Evolutionary conservation across 2,797 vertebrate species (phyloP), one percentile per base, ranked within the genome.

Genomic region (Brachyalestes nurse): DNA sequence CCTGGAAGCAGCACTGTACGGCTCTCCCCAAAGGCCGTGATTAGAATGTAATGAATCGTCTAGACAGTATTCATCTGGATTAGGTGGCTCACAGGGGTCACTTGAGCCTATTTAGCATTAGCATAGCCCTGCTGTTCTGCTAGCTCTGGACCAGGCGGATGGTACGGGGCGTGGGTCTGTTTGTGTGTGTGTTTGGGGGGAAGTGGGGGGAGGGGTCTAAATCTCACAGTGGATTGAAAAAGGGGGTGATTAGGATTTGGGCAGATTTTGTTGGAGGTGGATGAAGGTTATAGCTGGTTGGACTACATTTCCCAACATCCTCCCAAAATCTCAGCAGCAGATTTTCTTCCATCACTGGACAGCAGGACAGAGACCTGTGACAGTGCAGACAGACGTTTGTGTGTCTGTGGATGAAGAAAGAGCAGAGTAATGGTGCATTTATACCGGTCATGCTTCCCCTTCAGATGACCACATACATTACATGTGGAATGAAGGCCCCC

Each of bases 21-120:
- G 72, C 73, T 13, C 28, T 38, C 61, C 51, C 60, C 21, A 78
- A 65, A 40, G 62, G 77, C 84, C 80, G 80, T 90, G 90, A 92
- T 91, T 92, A 92, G 88, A 89, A 86, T 77, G 87, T 93, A 93
- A 94, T 92, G 90, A 94, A 91, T 89, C 86, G 93, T 94, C 93
- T 94, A 94, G 93, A 94, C 94, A 90, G 89, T 86, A 89, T 90
- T 91, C 91, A 93, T 93, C 89, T 89, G 92, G 93, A 94, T 94
- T 93, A 93, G 89, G 82, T 80, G 86, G 91, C 88, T 80, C 60
- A 67, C 71, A 75, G 80, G 74, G 82, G 75, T 87, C 84, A 85
- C 64, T 84, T 75, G 69, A 83, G 77, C 82, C 72, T 60, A 61
- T 79, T 76, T 80, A 84, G 70, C 75, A 67, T 85, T 85, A 82